Base-by-base conservation (phyloP, 1,140 invertebrate genomes). In the Neodiprion fabricii region DNA sequence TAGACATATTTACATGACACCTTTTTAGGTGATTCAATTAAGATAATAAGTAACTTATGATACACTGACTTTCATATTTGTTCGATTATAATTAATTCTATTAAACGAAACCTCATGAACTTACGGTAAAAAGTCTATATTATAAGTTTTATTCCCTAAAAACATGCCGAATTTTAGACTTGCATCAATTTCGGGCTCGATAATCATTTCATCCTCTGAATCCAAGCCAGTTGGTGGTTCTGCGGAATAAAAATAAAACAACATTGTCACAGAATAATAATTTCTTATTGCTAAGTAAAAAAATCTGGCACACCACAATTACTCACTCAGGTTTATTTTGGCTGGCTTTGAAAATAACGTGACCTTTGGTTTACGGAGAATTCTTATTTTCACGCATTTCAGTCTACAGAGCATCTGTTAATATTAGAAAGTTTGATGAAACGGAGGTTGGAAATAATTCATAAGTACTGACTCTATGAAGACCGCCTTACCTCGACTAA, bases 141-240 rank as follows among this genome's bases (percentile, higher is more conserved):
- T 85, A 72, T 92, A 92, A 67, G 86, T 87, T 72, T 90, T 91
- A 10, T 87, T 86, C 21, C 91, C 91, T 74, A 92, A 90, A 79
- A 92, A 92, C 72, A 88, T 85, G n/a, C 91, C 88, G 12, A 92
- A 86, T 67, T 87, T 88, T 28, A 90, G 76, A 14, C 91, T 83
- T 9, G 91, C 91, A 79, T 91, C 89, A 28, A 85, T 81, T 21
- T 81, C 76, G 50, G 90, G 85, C 71, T 90, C 87, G 9, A 91
- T 81, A 28, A 88, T 78, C 67, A 91, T 80, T 71, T 88, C 83
- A 67, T 86, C 81, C 75, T 89, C 86, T 61, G 84, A 78, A 74
- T 86, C 87, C 71, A 89, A 84, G 28, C 86, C 86, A 73, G 80
- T 76, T 75, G 75, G 7, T 72, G 73, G 12, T 48, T 21, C 28